Base-by-base conservation (phyloP, 2,113 vertebrate genomes). In the Ptyas mucosa region DNA sequence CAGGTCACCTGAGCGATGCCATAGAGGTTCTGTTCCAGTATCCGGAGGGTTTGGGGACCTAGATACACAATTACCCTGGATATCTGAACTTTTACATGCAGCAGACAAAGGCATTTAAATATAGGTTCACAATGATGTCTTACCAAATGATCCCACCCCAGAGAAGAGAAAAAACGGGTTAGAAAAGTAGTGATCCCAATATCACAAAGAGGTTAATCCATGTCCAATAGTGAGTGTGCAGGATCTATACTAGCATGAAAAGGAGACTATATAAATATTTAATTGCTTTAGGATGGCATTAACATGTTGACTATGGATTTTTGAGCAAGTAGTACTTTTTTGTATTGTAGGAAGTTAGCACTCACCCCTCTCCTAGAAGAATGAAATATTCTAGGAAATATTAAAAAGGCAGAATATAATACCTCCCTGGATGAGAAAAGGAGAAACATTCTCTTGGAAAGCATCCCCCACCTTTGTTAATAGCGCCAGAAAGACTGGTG, bases 131-230 rank as follows among this genome's bases (percentile, higher is more conserved):
- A 90, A 23, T 51, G 58, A 4, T n/a, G 87, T 93, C 98, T 49
- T 98, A 99, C 99, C 99, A 99, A 97, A 98, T 98, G 94, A 99
- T 98, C 93, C 99, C 99, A 94, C 99, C 99, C 99, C 99, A 99
- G 94, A 99, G 98, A 86, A 99, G 97, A 93, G 99, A 99, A 97
- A 99, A 99, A 95, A 99, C 94, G 96, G 61, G 26, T 51, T 99
- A 99, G 98, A 99, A 99, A 2, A 99, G 96, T 94, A 99, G 97
- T 0, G 99, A 99, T 52, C 99, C 99, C 99, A 99, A 99, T 96
- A 99, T 99, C 93, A 99, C 98, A 88, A 99, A 99, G 94, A 99
- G 99, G 97, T 99, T 99, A 97, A 99, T 98, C 99, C 99, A 99
- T 0, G 99, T 99, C 99, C 99, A 99, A 97, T 99, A 99, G 93